Evolutionary conservation across 2,888 invertebrate genomes (phyloP).

Genomic region (Syrista parreyssii): DNA sequence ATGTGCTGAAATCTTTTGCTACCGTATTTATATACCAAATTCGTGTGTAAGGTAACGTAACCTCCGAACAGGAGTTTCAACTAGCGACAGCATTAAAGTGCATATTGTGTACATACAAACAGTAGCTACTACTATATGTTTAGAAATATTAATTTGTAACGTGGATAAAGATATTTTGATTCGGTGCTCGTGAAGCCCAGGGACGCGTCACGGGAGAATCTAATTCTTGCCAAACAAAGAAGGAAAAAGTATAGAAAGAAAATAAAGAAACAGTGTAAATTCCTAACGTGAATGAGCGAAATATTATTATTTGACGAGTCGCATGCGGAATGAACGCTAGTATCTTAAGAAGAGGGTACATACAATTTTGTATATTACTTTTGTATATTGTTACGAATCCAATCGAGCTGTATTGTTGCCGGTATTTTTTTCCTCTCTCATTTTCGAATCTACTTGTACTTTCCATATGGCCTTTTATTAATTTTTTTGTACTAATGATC

Average conservation of each 20-base stretch:
- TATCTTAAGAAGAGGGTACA: constrained; percentile 3
- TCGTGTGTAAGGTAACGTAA: constrained; percentile 24
- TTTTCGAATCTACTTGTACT: not conserved
- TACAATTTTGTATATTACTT: constrained; percentile 9
- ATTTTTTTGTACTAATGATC: not conserved
- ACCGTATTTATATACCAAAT: constrained; percentile 58
- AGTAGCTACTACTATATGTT: constrained; percentile 34
- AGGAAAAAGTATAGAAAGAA: not conserved
- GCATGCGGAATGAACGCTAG: constrained; percentile 2
- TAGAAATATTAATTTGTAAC: constrained; percentile 37
- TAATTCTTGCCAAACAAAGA: constrained; percentile 39
- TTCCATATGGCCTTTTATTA: not conserved
- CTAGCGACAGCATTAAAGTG: constrained; percentile 19
- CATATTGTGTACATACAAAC: constrained; percentile 37
- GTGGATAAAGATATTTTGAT: not conserved
- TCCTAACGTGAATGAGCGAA: not conserved
- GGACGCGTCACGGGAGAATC: constrained; percentile 14
- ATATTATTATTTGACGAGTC: not conserved
- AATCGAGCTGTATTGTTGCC: not conserved
- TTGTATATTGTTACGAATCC: not conserved
- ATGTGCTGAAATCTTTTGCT: constrained; percentile 52
- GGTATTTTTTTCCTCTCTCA: not conserved
- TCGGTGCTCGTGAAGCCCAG: not conserved
- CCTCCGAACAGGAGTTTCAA: constrained; percentile 10
- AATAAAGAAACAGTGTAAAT: not conserved